Conservation (phyloP, 2,797 vertebrate genomes). For the Eutrigla gurnardus region DNA sequence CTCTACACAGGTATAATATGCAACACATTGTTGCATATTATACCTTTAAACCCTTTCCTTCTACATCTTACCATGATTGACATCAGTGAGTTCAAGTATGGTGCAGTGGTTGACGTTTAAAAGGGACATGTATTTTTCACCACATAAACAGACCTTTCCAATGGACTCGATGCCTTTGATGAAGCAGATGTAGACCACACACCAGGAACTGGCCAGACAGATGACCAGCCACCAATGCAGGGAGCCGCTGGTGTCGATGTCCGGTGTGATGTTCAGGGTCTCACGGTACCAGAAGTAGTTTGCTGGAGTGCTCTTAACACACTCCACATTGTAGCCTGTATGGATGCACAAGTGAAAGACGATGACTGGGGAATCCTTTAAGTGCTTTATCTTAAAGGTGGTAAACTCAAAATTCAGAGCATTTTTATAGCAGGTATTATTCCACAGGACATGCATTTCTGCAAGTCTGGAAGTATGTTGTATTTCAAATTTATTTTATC, state of each 20-base stretch:
- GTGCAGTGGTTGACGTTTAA: background rate
- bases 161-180: constrained; percentile 90
- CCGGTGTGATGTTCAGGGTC: constrained; percentile 88
- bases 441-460: background rate
- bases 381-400: background rate
- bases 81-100: background rate
- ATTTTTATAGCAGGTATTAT: too few relatives aligned
- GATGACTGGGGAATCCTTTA: background rate
- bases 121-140: background rate
- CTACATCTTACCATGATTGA: too few relatives aligned
- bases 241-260: constrained; percentile 79
- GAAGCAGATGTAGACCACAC: constrained; percentile 88
- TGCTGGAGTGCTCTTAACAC: constrained; percentile 85
- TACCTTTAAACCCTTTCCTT: background rate
- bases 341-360: background rate
- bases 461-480: background rate
- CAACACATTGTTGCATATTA: too few relatives aligned
- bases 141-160: constrained; percentile 87
- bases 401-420: too few relatives aligned
- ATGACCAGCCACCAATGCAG: constrained; percentile 89
- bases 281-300: constrained; percentile 95
- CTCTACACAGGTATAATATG: too few relatives aligned
- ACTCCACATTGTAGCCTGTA: constrained; percentile 85
- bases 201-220: constrained; percentile 87
- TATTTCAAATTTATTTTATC: background rate